Evolutionary conservation across 2,797 vertebrate genomes (phyloP).

Genomic region (Labroides dimidiatus): DNA sequence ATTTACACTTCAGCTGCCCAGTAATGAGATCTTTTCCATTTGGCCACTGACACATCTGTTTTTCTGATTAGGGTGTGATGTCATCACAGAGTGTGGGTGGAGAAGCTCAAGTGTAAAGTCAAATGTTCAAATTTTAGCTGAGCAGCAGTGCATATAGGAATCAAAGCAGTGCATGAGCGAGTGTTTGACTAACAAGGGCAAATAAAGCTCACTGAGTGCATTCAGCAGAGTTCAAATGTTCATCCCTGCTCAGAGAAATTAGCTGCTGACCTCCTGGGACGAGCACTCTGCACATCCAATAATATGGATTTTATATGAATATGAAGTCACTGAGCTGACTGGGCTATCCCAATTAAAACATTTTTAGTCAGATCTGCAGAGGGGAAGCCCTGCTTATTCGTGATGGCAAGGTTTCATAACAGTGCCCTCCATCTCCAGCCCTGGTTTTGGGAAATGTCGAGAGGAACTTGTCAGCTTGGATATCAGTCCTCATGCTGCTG

Average conservation of each 20-base stretch:
- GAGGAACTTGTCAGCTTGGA: conserved; percentile 68
- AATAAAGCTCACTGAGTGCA: conserved; percentile 36
- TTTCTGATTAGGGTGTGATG: conserved; percentile 63
- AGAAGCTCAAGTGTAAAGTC: conserved; percentile 41
- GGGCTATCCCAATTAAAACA: not conserved
- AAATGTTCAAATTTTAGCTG: conserved; percentile 51
- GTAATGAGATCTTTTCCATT: conserved; percentile 57
- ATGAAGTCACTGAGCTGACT: conserved; percentile 3
- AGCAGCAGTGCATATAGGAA: conserved; percentile 51
- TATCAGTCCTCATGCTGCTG: conserved; percentile 61
- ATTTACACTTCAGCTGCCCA: conserved; percentile 45
- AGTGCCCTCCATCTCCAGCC: conserved; percentile 33
- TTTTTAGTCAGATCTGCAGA: conserved; percentile 18
- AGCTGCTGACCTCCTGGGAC: conserved; percentile 34
- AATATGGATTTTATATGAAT: conserved; percentile 45
- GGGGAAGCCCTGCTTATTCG: conserved; percentile 53
- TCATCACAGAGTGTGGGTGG: conserved; percentile 52
- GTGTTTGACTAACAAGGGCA: conserved; percentile 42
- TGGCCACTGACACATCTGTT: conserved; percentile 49
- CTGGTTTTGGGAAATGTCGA: conserved; percentile 60
- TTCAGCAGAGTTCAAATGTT: conserved; percentile 41
- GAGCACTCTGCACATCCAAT: conserved; percentile 21
- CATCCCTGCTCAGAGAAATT: conserved; percentile 34
- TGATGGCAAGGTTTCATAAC: conserved; percentile 42
- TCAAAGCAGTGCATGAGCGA: conserved; percentile 47